phyloP scores from a whole-genome alignment of 2,888 invertebrate genomes.

The Ectemnius lituratus region DNA sequence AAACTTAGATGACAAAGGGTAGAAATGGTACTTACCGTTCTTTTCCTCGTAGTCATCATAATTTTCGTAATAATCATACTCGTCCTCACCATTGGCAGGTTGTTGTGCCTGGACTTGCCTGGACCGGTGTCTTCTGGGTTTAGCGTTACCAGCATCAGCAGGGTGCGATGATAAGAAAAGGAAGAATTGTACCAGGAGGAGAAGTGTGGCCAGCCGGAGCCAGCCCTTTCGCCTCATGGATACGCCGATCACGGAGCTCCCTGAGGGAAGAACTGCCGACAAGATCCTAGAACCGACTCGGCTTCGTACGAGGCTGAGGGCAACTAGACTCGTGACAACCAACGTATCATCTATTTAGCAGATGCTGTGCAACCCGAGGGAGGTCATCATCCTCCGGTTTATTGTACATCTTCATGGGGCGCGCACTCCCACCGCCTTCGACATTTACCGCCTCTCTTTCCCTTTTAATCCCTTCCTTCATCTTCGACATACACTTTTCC shows the following conservation, averaged over 20 bases:
- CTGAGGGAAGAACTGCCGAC: conserved; percentile 20
- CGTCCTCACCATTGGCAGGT: conserved; percentile 56
- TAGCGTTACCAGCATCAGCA: conserved; percentile 48
- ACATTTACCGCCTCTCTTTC: conserved; percentile 17
- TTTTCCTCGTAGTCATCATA: conserved; percentile 67
- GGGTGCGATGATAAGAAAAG: conserved; percentile 40
- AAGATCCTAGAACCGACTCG: conserved; percentile 55
- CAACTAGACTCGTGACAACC: conserved; percentile 67
- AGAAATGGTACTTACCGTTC: conserved; percentile 55
- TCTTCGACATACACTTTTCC: conserved; percentile 18
- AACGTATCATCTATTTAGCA: conserved; percentile 70
- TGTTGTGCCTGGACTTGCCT: conserved; percentile 60
- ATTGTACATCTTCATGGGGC: conserved; percentile 49
- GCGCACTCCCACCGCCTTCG: conserved; percentile 50
- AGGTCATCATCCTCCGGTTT: conserved; percentile 71
- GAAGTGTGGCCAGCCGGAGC: conserved; percentile 44
- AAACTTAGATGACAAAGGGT: background rate
- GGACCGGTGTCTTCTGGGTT: conserved; percentile 47
- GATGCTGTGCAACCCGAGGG: conserved; percentile 65
- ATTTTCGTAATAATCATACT: conserved; percentile 66
- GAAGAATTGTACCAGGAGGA: conserved; percentile 49
- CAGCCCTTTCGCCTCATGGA: conserved; percentile 47
- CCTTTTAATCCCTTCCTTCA: conserved; percentile 46
- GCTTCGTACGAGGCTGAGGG: conserved; percentile 65
- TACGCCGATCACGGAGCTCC: conserved; percentile 1